A percentile compares a stretch with the other conserved stretches of the same genome.
phyloP scores from a whole-genome alignment of 2,888 invertebrate species.

The Mallateleia sp. region DNA sequence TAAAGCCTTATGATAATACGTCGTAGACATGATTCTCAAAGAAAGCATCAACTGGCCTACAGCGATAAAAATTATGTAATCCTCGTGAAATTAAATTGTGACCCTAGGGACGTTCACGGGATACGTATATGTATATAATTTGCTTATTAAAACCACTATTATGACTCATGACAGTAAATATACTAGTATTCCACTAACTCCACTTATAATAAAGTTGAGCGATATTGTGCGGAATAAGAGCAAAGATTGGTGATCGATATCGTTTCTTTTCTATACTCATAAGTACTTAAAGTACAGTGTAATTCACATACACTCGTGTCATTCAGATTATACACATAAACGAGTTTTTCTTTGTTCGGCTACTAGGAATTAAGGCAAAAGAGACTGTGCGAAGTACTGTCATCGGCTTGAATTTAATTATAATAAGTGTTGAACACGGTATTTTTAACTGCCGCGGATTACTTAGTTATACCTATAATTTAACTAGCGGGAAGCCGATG shows the following conservation, averaged over 20 bases:
- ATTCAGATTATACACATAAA: background rate
- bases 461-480: conserved; percentile 60
- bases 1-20: conserved; percentile 29
- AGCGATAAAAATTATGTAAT: conserved; percentile 19
- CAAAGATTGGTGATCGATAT: conserved; percentile 14
- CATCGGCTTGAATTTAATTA: conserved; percentile 39
- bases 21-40: background rate
- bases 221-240: background rate
- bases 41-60: conserved; percentile 45
- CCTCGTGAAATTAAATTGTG: conserved; percentile 47
- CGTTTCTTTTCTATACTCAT: too few species aligned
- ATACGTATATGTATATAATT: conserved; percentile 50
- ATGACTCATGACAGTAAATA: conserved; percentile 39
- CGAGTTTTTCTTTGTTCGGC: background rate
- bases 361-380: conserved; percentile 5
- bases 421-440: conserved; percentile 3
- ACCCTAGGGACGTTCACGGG: conserved; percentile 53
- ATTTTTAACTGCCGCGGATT: conserved; percentile 34
- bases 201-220: conserved; percentile 20
- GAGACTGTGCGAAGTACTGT: conserved; percentile 20
- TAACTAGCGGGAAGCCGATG: conserved; percentile 52
- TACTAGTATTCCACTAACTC: conserved; percentile 21
- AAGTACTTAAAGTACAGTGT: background rate
- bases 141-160: conserved; percentile 41
- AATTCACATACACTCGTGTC: background rate